Evolutionary conservation across 2,113 vertebrate genomes (phyloP).

Genomic region (Pantherophis guttatus): DNA sequence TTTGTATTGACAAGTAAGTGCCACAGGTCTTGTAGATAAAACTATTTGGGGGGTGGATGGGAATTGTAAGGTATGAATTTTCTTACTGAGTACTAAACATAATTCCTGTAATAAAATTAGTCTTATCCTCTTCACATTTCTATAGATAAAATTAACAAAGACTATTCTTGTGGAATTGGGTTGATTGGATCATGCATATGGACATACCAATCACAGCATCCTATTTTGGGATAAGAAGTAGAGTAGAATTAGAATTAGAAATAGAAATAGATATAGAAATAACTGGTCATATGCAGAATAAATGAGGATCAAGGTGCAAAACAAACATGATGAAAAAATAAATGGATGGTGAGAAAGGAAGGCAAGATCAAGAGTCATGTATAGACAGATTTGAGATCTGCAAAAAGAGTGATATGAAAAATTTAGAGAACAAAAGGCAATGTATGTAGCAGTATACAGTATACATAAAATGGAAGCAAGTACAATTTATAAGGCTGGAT

Average conservation of each 20-base stretch:
- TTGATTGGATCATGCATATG: not conserved
- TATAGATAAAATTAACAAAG: not conserved
- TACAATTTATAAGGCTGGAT: not conserved
- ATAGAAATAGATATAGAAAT: too few species aligned
- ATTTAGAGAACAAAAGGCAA: not conserved
- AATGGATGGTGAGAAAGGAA: not conserved
- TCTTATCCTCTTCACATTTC: not conserved
- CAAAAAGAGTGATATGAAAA: not conserved
- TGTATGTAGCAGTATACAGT: not conserved
- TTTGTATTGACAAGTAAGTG: constrained; percentile 97
- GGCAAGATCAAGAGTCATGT: not conserved
- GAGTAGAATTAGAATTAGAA: too few species aligned
- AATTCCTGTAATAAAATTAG: not conserved
- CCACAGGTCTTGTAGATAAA: not conserved
- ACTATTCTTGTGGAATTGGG: too few species aligned
- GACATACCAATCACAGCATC: not conserved
- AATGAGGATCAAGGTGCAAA: not conserved
- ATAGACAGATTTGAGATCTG: not conserved
- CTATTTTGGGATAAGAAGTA: not conserved
- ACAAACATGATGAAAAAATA: not conserved
- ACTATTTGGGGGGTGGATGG: not conserved
- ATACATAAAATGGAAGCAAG: not conserved
- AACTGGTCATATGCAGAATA: not conserved
- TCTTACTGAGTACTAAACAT: not conserved
- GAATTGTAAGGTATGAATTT: not conserved